A percentile compares a stretch with the other conserved stretches of the same genome.
phyloP scores from a whole-genome alignment of 1,140 invertebrate species.

The Fopius arisanus region DNA sequence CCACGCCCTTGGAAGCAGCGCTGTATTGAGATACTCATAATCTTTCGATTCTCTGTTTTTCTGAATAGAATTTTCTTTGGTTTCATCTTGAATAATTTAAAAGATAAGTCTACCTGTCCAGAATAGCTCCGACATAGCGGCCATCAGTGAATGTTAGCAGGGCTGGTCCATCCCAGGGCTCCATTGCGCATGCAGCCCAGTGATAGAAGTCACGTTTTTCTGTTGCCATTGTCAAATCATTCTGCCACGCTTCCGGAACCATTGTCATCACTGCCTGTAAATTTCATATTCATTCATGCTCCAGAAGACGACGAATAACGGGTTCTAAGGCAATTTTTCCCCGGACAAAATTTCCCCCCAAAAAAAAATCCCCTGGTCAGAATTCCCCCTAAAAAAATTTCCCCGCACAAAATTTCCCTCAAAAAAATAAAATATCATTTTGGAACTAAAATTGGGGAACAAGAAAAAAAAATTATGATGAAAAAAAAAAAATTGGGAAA shows the following conservation, averaged over 20 bases:
- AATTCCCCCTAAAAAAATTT: no score
- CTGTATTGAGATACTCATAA: constrained; percentile 1
- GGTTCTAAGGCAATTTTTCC: no score
- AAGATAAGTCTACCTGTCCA: constrained; percentile 72
- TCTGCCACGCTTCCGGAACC: constrained; percentile 99
- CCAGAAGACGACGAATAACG: neutral
- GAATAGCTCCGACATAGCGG: constrained; percentile 91
- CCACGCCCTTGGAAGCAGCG: neutral
- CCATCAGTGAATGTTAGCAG: constrained; percentile 98
- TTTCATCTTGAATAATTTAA: constrained; percentile 22
- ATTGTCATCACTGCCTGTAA: constrained; percentile 95
- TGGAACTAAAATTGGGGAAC: no score
- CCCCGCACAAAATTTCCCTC: no score
- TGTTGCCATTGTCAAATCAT: constrained; percentile 88
- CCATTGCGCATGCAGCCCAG: constrained; percentile 97
- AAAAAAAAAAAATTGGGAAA: no score
- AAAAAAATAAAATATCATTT: no score
- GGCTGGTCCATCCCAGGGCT: constrained; percentile 98
- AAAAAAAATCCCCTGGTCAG: no score
- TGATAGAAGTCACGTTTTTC: constrained; percentile 96
- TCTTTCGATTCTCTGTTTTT: constrained; percentile 1
- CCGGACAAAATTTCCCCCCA: no score
- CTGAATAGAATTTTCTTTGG: constrained; percentile 13
- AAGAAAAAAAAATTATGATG: no score
- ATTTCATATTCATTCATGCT: neutral